phyloP scores from a whole-genome alignment of 2,113 vertebrate genomes.

The Tragelaphus scriptus region DNA sequence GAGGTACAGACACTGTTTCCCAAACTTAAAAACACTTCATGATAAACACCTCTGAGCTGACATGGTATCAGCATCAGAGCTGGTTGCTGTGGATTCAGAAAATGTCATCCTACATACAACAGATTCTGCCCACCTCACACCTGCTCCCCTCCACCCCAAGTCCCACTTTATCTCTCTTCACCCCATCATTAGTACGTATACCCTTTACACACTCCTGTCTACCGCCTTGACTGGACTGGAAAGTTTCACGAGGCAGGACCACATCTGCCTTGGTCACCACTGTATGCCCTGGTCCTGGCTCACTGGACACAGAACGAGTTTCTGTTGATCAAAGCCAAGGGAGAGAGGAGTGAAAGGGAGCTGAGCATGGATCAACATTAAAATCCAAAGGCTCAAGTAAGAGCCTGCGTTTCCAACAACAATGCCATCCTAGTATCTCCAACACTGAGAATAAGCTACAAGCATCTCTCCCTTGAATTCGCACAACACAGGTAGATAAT shows the following conservation, averaged over 20 bases:
- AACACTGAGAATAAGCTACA: not conserved
- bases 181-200: not conserved
- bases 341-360: not conserved
- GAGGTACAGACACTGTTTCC: not conserved
- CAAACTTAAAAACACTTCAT: not conserved
- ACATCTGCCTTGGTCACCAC: not conserved
- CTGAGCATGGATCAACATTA: not conserved
- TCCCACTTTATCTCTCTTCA: not conserved
- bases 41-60: not conserved
- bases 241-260: not conserved
- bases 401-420: not conserved
- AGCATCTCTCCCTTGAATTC: not conserved
- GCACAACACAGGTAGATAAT: not conserved
- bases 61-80: not conserved
- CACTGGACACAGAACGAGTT: not conserved
- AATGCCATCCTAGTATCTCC: not conserved
- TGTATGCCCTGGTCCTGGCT: not conserved
- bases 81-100: not conserved
- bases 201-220: not conserved
- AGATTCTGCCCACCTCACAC: not conserved
- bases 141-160: fast-evolving
- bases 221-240: not conserved
- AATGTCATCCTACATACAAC: not conserved
- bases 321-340: not conserved
- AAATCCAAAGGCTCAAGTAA: not conserved